Conservation (phyloP, 2,888 invertebrate species). For the Autographa pulchrina region DNA sequence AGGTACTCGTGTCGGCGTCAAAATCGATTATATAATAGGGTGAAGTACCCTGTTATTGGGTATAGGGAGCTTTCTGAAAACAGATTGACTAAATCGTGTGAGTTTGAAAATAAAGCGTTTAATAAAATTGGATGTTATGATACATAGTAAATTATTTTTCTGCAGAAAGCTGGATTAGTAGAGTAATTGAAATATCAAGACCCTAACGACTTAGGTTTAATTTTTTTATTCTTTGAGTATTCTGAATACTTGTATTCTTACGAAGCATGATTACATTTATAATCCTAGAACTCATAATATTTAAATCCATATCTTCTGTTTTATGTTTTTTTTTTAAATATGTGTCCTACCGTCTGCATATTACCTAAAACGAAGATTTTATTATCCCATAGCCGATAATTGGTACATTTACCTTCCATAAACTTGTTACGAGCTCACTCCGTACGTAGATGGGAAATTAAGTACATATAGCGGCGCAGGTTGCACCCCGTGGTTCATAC, state of each 20-base stretch:
- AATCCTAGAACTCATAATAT: too few relatives aligned
- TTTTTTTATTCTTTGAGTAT: too few relatives aligned
- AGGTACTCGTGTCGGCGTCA: constrained; percentile 34
- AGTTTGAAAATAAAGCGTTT: background rate
- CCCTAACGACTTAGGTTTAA: too few relatives aligned
- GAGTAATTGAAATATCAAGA: too few relatives aligned
- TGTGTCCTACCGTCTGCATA: too few relatives aligned
- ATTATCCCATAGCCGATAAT: constrained; percentile 14
- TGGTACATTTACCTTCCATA: constrained; percentile 41
- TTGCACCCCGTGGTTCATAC: constrained; percentile 16
- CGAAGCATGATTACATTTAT: too few relatives aligned
- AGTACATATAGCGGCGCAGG: constrained; percentile 42
- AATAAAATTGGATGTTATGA: background rate
- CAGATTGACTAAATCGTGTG: background rate
- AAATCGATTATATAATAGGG: constrained; percentile 51
- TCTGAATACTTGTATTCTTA: too few relatives aligned
- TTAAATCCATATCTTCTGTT: too few relatives aligned
- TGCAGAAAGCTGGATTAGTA: too few relatives aligned
- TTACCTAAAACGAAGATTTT: background rate
- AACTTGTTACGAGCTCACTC: constrained; percentile 49
- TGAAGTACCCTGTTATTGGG: constrained; percentile 13
- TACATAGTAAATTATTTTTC: background rate
- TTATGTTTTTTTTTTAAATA: too few relatives aligned
- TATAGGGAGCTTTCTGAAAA: background rate
- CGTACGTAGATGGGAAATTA: constrained; percentile 44